A percentile compares a stretch with the other conserved stretches of the same genome.
Evolutionary conservation across 2,888 invertebrate species (phyloP).

Genomic region (Octodonta nipae): DNA sequence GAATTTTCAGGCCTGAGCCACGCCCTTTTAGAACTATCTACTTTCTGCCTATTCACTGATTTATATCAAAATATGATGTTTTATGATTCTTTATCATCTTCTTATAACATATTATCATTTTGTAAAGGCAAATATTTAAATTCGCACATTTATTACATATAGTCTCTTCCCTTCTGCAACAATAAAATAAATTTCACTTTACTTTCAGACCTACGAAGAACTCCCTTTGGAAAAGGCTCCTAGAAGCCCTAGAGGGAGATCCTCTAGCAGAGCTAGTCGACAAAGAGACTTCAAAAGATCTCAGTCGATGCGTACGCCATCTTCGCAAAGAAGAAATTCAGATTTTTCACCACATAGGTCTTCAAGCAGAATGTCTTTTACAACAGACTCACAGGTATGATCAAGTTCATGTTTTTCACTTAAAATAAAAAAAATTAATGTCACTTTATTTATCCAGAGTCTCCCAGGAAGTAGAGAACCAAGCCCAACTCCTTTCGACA

Average conservation of each 20-base stretch:
- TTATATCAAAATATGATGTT: too few relatives aligned
- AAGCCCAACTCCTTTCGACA: slow-evolving; percentile 37
- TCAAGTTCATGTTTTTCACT: not conserved
- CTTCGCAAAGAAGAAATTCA: slow-evolving; percentile 21
- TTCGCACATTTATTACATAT: not conserved
- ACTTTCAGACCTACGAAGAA: slow-evolving; percentile 42
- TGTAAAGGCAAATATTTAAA: not conserved
- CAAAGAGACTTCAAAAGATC: slow-evolving; percentile 31
- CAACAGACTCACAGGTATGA: slow-evolving; percentile 51
- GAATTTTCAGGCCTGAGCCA: too few relatives aligned
- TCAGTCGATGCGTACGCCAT: slow-evolving; percentile 27
- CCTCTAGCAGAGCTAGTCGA: slow-evolving; percentile 33
- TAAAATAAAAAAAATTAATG: not conserved
- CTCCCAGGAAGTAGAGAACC: slow-evolving; percentile 39
- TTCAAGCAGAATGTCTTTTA: slow-evolving; percentile 51
- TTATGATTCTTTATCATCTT: too few relatives aligned
- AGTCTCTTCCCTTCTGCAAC: slow-evolving; percentile 15
- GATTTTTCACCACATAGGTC: slow-evolving; percentile 43
- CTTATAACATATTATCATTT: too few relatives aligned
- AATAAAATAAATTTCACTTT: too few relatives aligned
- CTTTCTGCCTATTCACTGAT: too few relatives aligned
- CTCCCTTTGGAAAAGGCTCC: slow-evolving; percentile 13
- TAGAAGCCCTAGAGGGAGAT: slow-evolving; percentile 18
- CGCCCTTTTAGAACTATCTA: too few relatives aligned
- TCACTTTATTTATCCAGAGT: slow-evolving; percentile 31